These are phyloP conservation scores for Minunthozetes semirufus DNA, from an alignment of 2,888 invertebrate genomes.

Conservation along the genomic window DNA sequence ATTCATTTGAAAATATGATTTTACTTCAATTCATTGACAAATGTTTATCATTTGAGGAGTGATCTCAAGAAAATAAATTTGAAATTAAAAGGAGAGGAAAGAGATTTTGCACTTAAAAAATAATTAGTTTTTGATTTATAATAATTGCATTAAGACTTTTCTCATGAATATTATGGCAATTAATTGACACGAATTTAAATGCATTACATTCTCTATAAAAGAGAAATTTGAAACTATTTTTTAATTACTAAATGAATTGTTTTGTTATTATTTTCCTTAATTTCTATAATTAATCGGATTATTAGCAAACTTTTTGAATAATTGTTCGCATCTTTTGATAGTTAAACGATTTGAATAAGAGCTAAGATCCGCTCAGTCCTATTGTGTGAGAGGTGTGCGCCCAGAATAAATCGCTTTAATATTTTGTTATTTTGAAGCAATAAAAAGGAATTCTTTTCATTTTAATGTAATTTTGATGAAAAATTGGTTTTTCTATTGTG, in stretches of 20 bases:
- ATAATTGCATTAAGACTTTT: not conserved
- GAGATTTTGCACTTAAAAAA: not conserved
- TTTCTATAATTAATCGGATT: constrained; percentile 6
- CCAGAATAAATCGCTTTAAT: not conserved
- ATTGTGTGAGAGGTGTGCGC: not conserved
- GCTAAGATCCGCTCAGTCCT: not conserved
- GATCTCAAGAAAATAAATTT: too few species aligned
- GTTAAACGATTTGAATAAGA: not conserved
- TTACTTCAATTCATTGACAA: not conserved
- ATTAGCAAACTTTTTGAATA: not conserved
- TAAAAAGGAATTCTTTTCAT: not conserved
- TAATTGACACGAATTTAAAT: constrained; percentile 6
- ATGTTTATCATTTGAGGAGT: too few species aligned
- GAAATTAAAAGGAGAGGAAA: not conserved
- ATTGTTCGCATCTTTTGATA: not conserved
- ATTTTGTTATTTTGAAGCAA: not conserved
- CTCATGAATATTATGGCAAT: constrained; percentile 1
- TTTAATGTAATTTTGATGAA: constrained; percentile 28
- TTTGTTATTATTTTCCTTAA: not conserved
- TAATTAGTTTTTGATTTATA: constrained; percentile 12
- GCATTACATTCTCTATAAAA: not conserved
- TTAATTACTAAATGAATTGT: not conserved
- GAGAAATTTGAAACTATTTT: not conserved
- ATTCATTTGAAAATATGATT: not conserved
- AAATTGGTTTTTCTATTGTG: constrained; percentile 26